Base-by-base conservation (phyloP, 2,888 invertebrate genomes). In the Mesorhabditis belari region DNA sequence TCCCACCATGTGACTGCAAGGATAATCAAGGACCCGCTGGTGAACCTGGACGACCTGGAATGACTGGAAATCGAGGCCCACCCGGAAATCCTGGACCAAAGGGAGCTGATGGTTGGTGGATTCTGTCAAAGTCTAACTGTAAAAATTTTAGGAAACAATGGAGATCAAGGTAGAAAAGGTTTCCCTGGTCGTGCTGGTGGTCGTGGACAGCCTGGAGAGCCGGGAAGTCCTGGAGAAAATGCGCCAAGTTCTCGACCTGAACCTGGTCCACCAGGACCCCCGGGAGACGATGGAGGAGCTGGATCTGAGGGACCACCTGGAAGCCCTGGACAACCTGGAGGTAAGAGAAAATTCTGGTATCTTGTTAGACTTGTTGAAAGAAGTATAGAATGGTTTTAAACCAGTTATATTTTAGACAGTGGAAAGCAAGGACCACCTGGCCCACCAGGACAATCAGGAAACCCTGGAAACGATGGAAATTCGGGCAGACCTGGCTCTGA, bases 1-100 rank as follows among this genome's bases (percentile, higher is more conserved):
- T 76, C 52, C 69, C 73, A 35, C 71, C 71, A n/a, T 35, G 44
- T n/a, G 44, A 35, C n/a, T 35, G 44, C n/a, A 9, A n/a, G 12
- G 44, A 35, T n/a, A 35, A 35, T 35, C 12, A 35, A n/a, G 44
- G 44, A 2, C 44, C 44, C 44, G 12, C 44, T 35, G 44, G 44
- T 17, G 12, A 9, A 1, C 44, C 44, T n/a, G 44, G 44, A 35
- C 44, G 12, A 17, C 12, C 12, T 35, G 44, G 44, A 35, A 9
- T n/a, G 12, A n/a, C n/a, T 35, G 44, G 44, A 35, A 35, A n/a
- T n/a, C 44, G 44, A 17, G 44, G 44, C 12, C 44, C 44, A 17
- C 44, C 44, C 2, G 44, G 44, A 35, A 9, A 9, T 35, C 44
- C 44, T 35, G 44, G 44, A 35, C 12, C 12, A n/a, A 35, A 35